Base-by-base conservation (phyloP, 1,140 invertebrate genomes). In the Conus betulinus region DNA sequence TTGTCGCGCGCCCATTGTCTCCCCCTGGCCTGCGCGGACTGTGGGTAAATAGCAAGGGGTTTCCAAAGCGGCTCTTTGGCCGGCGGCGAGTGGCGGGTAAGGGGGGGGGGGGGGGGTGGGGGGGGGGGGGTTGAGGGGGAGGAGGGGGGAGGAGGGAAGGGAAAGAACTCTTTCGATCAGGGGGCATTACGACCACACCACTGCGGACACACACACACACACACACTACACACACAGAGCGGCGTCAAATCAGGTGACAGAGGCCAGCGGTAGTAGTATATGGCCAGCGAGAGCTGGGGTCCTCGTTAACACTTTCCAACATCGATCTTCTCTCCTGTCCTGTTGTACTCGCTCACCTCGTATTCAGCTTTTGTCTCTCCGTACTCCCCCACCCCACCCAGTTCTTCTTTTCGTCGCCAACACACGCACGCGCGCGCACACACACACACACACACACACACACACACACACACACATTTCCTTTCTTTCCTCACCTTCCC, bases 1-100 rank as follows among this genome's bases (percentile, higher is more conserved):
- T 84, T 84, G 82, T 84, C 82, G 82, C 82, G 55, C 7, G n/a
- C 5, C 82, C 6, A n/a, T 63, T 84, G 53, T 60, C n/a, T n/a
- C 6, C 15, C 13, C 23, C 82, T 17, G 57, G 57, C 82, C 13
- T 23, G 25, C 23, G 60, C 55, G 82, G 23, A 63, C 82, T 60
- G 5, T 63, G 53, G 51, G 82, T 84, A 84, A 84, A 84, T 84
- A 84, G 57, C 81, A 27, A 17, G 51, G 39, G 52, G 51, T 83
- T 83, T 81, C 52, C 52, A 39, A 83, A 83, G 81, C 81, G 81
- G 39, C n/a, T 25, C 15, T 20, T 83, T 25, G 52, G n/a, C 52
- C 81, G 17, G 20, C 39, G 55, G 81, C 7, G 53, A 83, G 39
- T 39, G 39, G 39, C 39, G 39, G 39, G 39, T 39, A 39, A 39